A percentile compares a stretch with the other conserved stretches of the same genome.
These are phyloP conservation scores for Rotaria magnacalcarata DNA, from an alignment of 2,888 invertebrate species.

Conservation along the genomic window DNA sequence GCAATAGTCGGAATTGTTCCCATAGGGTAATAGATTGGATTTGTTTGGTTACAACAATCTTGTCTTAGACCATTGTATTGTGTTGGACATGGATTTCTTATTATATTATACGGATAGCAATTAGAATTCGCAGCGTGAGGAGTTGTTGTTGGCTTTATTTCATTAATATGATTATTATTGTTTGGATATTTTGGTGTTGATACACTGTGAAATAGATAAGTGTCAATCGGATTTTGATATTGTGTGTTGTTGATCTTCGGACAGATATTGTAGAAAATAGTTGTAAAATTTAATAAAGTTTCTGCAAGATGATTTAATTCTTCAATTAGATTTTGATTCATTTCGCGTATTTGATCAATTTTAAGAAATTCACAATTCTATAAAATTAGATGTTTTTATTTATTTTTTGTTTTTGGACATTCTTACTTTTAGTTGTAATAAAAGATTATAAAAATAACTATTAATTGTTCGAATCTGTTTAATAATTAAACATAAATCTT, in stretches of 20 bases:
- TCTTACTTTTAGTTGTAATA: conserved; percentile 6
- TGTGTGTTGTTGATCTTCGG: background rate
- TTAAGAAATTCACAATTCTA: background rate
- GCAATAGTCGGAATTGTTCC: background rate
- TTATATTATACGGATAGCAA: background rate
- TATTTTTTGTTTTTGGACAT: too few species aligned
- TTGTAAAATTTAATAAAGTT: background rate
- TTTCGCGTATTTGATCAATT: background rate
- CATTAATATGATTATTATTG: background rate
- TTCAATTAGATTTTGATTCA: background rate
- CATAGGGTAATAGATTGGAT: background rate
- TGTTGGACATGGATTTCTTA: background rate
- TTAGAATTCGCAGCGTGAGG: background rate
- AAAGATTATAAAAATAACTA: conserved; percentile 25
- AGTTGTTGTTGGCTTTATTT: background rate
- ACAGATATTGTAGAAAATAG: background rate
- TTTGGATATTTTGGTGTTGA: background rate
- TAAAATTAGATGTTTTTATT: background rate
- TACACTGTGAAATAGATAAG: background rate
- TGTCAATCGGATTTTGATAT: background rate
- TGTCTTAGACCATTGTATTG: background rate
- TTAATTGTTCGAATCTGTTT: conserved; percentile 5
- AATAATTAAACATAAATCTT: background rate
- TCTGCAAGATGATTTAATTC: background rate
- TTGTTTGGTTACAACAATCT: background rate